Percentiles rank a stretch among this genome's conserved stretches.
phyloP scores from a whole-genome alignment of 2,888 invertebrate species.

The Spodoptera picta region DNA sequence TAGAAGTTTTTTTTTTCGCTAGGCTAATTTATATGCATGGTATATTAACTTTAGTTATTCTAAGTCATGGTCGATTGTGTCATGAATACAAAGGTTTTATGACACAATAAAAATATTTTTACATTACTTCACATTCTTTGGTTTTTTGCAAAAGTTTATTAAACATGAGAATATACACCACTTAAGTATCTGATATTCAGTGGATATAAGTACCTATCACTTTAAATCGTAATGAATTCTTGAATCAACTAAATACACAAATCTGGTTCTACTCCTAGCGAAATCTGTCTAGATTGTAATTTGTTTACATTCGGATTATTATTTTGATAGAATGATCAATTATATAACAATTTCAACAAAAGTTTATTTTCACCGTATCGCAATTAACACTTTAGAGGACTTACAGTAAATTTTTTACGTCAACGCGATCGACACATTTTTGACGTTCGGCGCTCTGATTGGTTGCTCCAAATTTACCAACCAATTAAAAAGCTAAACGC shows the following conservation, averaged over 20 bases:
- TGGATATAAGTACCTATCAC: too few species aligned
- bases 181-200: slow-evolving; percentile 7
- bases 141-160: neutral
- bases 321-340: neutral
- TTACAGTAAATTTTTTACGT: too few species aligned
- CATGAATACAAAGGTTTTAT: slow-evolving; percentile 17
- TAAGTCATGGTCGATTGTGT: slow-evolving; percentile 47
- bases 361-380: slow-evolving; percentile 25
- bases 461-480: too few species aligned
- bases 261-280: slow-evolving; percentile 2
- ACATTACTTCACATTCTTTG: slow-evolving; percentile 9
- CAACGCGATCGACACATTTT: too few species aligned
- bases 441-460: too few species aligned
- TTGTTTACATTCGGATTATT: too few species aligned
- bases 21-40: slow-evolving; percentile 33
- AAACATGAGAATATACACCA: slow-evolving; percentile 2
- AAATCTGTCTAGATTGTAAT: slow-evolving; percentile 8
- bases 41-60: slow-evolving; percentile 25
- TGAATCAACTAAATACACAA: neutral
- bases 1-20: slow-evolving; percentile 25
- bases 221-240: too few species aligned
- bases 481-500: too few species aligned
- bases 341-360: slow-evolving; percentile 2
- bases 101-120: slow-evolving; percentile 25
- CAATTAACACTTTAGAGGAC: neutral